A percentile compares a stretch with the other conserved stretches of the same genome.
phyloP scores from a whole-genome alignment of 2,113 vertebrate species.

The Willisornis vidua region DNA sequence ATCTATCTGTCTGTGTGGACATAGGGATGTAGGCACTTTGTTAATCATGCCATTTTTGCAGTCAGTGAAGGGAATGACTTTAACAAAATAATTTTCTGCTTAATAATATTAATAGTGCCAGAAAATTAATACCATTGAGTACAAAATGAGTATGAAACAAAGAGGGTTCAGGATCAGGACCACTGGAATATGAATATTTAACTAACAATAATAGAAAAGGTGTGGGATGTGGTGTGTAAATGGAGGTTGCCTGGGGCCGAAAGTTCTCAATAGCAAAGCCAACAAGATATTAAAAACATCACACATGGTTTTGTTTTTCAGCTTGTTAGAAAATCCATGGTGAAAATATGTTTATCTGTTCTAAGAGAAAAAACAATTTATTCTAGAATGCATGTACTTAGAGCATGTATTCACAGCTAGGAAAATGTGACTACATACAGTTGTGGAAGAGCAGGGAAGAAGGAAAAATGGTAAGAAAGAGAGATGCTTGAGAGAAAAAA shows the following conservation, averaged over 20 bases:
- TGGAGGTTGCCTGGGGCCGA: constrained; percentile 30
- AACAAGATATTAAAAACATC: constrained; percentile 53
- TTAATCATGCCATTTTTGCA: not conserved
- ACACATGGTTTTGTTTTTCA: constrained; percentile 45
- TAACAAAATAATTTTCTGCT: not conserved
- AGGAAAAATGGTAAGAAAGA: not conserved
- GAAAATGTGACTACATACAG: not conserved
- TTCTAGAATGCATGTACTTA: constrained; percentile 19
- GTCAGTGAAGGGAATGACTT: not conserved
- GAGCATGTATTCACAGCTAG: not conserved
- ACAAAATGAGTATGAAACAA: not conserved
- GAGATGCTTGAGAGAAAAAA: constrained; percentile 39
- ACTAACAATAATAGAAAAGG: constrained; percentile 32
- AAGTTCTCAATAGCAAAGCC: constrained; percentile 10
- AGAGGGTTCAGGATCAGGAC: constrained; percentile 17
- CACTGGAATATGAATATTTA: constrained; percentile 45
- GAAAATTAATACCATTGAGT: not conserved
- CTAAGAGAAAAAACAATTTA: constrained; percentile 29
- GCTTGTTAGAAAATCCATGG: constrained; percentile 41
- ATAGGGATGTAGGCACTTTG: not conserved
- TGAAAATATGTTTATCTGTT: constrained; percentile 53
- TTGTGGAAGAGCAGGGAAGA: not conserved
- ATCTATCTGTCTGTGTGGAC: not conserved
- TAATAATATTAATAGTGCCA: not conserved
- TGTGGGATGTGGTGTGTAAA: constrained; percentile 25